phyloP scores from a whole-genome alignment of 2,113 vertebrate genomes.

The Cyprinodon variegatus region DNA sequence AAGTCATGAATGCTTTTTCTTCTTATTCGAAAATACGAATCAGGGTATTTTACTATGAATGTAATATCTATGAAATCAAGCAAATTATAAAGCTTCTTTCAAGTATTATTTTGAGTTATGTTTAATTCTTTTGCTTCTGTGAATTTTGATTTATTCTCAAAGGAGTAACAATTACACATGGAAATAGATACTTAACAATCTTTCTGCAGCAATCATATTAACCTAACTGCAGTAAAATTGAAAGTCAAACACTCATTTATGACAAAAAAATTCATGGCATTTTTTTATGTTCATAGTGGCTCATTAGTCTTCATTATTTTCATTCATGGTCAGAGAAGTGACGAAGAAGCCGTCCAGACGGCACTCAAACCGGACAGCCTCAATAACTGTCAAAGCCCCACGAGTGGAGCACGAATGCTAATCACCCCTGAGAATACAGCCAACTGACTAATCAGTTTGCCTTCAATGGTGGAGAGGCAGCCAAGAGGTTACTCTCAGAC shows the following conservation, averaged over 20 bases:
- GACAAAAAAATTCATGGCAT: conserved; percentile 20
- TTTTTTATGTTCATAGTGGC: conserved; percentile 17
- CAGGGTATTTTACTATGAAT: no score
- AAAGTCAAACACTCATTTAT: conserved; percentile 21
- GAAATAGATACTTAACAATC: not conserved
- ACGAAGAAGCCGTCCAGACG: conserved; percentile 36
- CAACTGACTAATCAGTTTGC: conserved; percentile 75
- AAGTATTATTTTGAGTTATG: not conserved
- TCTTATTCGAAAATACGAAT: no score
- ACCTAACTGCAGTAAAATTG: not conserved
- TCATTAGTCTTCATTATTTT: conserved; percentile 65
- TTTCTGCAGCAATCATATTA: conserved; percentile 4
- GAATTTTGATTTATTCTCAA: not conserved
- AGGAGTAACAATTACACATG: not conserved
- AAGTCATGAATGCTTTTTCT: no score
- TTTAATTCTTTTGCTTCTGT: not conserved
- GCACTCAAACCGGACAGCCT: conserved; percentile 59
- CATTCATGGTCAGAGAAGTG: conserved; percentile 44
- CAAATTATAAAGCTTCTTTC: no score
- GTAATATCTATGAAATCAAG: no score
- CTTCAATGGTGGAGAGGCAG: conserved; percentile 59
- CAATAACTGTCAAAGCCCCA: conserved; percentile 64
- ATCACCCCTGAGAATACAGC: conserved; percentile 70
- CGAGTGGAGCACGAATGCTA: conserved; percentile 68
- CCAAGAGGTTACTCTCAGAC: conserved; percentile 58